These are phyloP conservation scores for Pollenia labialis DNA, from an alignment of 2,888 invertebrate genomes.

Conservation along the genomic window DNA sequence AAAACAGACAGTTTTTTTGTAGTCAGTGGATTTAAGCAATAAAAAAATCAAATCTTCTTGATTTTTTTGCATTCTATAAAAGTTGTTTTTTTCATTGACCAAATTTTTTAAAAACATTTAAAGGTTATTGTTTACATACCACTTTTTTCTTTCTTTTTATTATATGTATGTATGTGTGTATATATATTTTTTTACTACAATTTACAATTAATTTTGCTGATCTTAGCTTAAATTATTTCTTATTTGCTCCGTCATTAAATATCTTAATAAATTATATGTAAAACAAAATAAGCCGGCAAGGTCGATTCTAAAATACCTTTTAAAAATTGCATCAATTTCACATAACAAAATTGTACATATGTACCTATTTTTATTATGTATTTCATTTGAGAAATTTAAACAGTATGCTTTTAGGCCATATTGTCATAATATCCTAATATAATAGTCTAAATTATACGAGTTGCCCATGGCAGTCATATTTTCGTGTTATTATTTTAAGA, in stretches of 20 bases:
- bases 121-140: neutral
- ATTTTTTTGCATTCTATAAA: neutral
- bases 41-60: neutral
- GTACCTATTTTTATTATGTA: too few relatives aligned
- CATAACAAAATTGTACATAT: too few relatives aligned
- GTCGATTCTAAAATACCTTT: neutral
- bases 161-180: neutral
- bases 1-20: neutral
- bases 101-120: neutral
- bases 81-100: neutral
- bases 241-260: slow-evolving; percentile 58
- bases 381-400: too few relatives aligned
- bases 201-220: slow-evolving; percentile 51
- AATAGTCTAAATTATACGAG: too few relatives aligned
- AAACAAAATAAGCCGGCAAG: neutral
- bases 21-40: too few relatives aligned
- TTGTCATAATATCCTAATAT: too few relatives aligned
- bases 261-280: slow-evolving; percentile 23
- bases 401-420: too few relatives aligned
- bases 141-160: neutral
- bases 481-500: too few relatives aligned
- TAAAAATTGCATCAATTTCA: slow-evolving; percentile 9
- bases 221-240: slow-evolving; percentile 51
- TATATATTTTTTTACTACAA: neutral
- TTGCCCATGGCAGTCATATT: too few relatives aligned